Evolutionary conservation across 2,888 invertebrate species (phyloP).

Genomic region (Glaucopsyche alexis): DNA sequence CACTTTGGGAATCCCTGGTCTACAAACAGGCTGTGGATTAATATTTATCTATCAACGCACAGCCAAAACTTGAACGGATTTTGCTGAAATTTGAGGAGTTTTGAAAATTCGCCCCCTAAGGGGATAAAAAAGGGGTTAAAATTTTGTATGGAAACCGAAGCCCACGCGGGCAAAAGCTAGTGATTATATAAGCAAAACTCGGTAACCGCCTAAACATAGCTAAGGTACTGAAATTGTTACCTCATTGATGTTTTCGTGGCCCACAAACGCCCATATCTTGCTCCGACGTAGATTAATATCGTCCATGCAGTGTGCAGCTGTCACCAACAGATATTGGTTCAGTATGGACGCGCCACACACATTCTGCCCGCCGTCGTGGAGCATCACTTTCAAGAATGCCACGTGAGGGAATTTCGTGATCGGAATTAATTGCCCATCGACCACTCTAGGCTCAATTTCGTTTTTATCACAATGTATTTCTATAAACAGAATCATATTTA

Average conservation of each 20-base stretch:
- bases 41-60: too few relatives aligned
- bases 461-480: neutral
- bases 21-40: too few relatives aligned
- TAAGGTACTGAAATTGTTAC: constrained; percentile 32
- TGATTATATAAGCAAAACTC: too few relatives aligned
- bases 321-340: constrained; percentile 45
- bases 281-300: constrained; percentile 31
- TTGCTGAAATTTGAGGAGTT: too few relatives aligned
- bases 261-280: constrained; percentile 39
- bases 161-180: too few relatives aligned
- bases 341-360: constrained; percentile 49
- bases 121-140: too few relatives aligned
- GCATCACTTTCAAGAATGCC: constrained; percentile 39
- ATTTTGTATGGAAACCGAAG: too few relatives aligned
- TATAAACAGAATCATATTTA: neutral
- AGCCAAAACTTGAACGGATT: too few relatives aligned
- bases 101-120: too few relatives aligned
- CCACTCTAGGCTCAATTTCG: constrained; percentile 40
- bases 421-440: constrained; percentile 40
- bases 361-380: constrained; percentile 6
- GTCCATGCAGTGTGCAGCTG: constrained; percentile 49
- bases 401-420: constrained; percentile 45
- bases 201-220: too few relatives aligned
- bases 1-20: too few relatives aligned
- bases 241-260: constrained; percentile 42